Evolutionary conservation across 23 tunicate species (phyloP), one percentile per base, ranked within the genome.

Genomic region (Diplosoma virens): DNA sequence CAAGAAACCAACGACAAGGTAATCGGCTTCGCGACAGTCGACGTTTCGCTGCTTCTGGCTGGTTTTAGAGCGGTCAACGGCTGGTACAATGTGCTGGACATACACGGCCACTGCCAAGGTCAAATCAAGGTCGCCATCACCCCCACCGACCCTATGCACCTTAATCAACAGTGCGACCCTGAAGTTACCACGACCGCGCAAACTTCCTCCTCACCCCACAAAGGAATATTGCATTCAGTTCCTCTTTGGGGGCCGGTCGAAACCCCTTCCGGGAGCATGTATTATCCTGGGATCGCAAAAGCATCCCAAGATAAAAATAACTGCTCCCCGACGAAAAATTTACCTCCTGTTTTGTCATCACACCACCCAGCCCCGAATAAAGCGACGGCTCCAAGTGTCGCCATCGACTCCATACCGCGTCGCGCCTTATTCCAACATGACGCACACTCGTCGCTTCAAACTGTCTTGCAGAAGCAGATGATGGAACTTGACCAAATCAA

Each of bases 201-300:
- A 30, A 7, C 36, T 11, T 23, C 30, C 5, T 47, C 60, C 9
- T 18, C 6, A 5, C 14, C 3, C 2, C 34, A 25, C 9, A 68
- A 68, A 18, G 55, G 75, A 7, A 41, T 41, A n/a, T 33, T 72
- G 25, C 78, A 72, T 33, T 72, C 78, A 4, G 88, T 78, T 33
- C 96, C 96, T 33, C 48, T 89, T 0, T 22, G 66, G 4, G 48
- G 73, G 1, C 96, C 96, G 2, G 84, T 89, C 6, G 81, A 89
- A 60, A 89, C 96, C 5, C 96, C 96, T 7, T 89, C 96, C 20
- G 96, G 96, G 5, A 89, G 96, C 66, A 53, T 89, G 73, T 89
- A 89, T 31, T 67, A 59, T 24, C 96, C 96, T 24, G 87, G 96
- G 3, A 75, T 87, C 14, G 54, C 61, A 0, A 59, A 63, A 5